Evolutionary conservation across 2,888 invertebrate genomes (phyloP).

Genomic region (Acleris emargana): DNA sequence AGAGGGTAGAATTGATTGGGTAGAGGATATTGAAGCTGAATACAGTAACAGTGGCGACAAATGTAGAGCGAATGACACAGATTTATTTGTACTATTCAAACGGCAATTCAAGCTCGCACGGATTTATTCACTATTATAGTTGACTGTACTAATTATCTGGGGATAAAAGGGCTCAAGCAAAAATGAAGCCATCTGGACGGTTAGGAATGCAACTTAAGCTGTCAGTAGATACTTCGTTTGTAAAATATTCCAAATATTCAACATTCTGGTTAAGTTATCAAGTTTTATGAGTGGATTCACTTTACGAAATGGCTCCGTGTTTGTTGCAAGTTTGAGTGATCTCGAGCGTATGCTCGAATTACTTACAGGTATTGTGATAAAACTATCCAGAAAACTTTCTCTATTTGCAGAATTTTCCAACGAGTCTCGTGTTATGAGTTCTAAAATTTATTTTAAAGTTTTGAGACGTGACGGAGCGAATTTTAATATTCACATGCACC

Average conservation of each 20-base stretch:
- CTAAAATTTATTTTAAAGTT: slow-evolving; percentile 20
- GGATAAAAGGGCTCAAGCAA: slow-evolving; percentile 64
- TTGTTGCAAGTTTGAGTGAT: slow-evolving; percentile 25
- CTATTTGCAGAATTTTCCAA: slow-evolving; percentile 13
- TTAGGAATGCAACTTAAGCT: slow-evolving; percentile 30
- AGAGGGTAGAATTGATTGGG: slow-evolving; percentile 49
- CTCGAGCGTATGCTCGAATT: slow-evolving; percentile 14
- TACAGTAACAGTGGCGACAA: slow-evolving; percentile 61
- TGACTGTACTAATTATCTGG: slow-evolving; percentile 67
- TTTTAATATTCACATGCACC: slow-evolving; percentile 26
- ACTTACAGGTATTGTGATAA: slow-evolving; percentile 25
- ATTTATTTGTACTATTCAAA: slow-evolving; percentile 80
- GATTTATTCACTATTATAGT: slow-evolving; percentile 69
- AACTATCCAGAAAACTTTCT: slow-evolving; percentile 21
- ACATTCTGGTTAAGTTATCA: slow-evolving; percentile 38
- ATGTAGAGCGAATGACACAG: slow-evolving; percentile 73
- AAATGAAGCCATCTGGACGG: slow-evolving; percentile 62
- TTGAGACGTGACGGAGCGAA: slow-evolving; percentile 13
- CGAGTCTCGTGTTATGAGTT: slow-evolving; percentile 12
- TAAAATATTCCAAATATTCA: slow-evolving; percentile 40
- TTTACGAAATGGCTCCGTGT: slow-evolving; percentile 40
- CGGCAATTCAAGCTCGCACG: slow-evolving; percentile 64
- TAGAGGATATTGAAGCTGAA: slow-evolving; percentile 38
- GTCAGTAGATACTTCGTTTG: slow-evolving; percentile 43
- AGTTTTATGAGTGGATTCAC: slow-evolving; percentile 47